phyloP scores from a whole-genome alignment of 1,140 invertebrate genomes.

The Charaxes varanes region DNA sequence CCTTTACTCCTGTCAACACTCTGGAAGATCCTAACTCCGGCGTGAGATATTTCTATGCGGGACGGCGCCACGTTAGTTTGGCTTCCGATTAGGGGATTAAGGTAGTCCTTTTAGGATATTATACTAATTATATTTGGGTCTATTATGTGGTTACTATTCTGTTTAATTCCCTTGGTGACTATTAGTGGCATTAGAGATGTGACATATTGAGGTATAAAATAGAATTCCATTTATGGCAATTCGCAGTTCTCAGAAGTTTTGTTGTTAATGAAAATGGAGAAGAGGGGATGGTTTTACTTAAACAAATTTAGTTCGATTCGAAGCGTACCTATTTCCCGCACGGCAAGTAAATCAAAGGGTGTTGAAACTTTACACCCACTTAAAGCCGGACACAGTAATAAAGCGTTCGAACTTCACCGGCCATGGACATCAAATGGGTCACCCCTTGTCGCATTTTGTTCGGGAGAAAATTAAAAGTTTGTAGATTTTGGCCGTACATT shows the following conservation, averaged over 20 bases:
- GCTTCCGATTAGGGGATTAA: slow-evolving; percentile 71
- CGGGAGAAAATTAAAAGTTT: slow-evolving; percentile 64
- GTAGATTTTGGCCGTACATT: slow-evolving; percentile 25
- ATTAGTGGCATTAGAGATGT: slow-evolving; percentile 16
- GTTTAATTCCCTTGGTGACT: slow-evolving; percentile 36
- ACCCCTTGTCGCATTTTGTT: slow-evolving; percentile 65
- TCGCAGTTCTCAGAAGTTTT: too few relatives aligned
- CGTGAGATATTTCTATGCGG: slow-evolving; percentile 73
- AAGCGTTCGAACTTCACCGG: slow-evolving; percentile 69
- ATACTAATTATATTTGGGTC: slow-evolving; percentile 60
- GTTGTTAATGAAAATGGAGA: not conserved
- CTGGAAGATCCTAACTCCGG: too few relatives aligned
- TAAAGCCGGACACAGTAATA: slow-evolving; percentile 73
- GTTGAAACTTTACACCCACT: slow-evolving; percentile 74
- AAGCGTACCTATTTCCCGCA: slow-evolving; percentile 49
- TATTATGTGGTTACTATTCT: slow-evolving; percentile 53
- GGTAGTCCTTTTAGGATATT: slow-evolving; percentile 65
- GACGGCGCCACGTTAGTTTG: slow-evolving; percentile 66
- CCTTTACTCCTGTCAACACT: too few relatives aligned
- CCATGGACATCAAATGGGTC: slow-evolving; percentile 67
- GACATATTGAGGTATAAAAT: too few relatives aligned
- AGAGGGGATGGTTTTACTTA: too few relatives aligned
- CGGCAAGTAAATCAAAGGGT: slow-evolving; percentile 71
- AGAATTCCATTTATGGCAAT: too few relatives aligned
- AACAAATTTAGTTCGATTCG: slow-evolving; percentile 40